These are phyloP conservation scores for Pocillopora grandis DNA, from an alignment of 92 coral and sea anemone species.

Conservation along the genomic window DNA sequence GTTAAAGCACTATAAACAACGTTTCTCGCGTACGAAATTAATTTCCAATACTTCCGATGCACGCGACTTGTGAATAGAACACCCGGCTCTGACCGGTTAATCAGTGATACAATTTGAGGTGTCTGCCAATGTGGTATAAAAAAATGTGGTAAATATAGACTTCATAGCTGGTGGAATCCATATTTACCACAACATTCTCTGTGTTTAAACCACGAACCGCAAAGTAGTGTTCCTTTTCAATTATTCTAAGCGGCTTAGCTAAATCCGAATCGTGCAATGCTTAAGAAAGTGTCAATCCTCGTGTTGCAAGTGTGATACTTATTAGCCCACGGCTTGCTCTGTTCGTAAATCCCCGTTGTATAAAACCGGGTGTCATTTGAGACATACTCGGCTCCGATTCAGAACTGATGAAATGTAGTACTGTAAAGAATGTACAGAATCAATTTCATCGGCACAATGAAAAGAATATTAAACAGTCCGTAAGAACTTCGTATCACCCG, in stretches of 20 bases:
- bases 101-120: neutral
- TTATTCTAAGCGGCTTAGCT: constrained; percentile 21
- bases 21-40: neutral
- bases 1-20: constrained; percentile 23
- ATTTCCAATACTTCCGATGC: constrained; percentile 1
- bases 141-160: neutral
- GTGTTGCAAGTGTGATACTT: constrained; percentile 1
- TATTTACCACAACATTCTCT: constrained; percentile 14
- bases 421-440: constrained; percentile 16
- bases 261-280: neutral
- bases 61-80: constrained; percentile 28
- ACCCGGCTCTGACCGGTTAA: neutral
- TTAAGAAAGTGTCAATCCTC: neutral
- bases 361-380: neutral
- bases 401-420: neutral
- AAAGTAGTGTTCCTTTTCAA: constrained; percentile 30
- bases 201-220: constrained; percentile 27
- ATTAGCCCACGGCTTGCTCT: neutral
- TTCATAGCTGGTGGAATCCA: neutral
- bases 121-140: neutral
- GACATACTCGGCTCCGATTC: neutral
- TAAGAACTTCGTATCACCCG: neutral
- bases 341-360: neutral
- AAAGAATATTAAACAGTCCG: constrained; percentile 12
- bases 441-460: constrained; percentile 1